Evolutionary conservation across 2,888 invertebrate genomes (phyloP).

Genomic region (Acleris cristana): DNA sequence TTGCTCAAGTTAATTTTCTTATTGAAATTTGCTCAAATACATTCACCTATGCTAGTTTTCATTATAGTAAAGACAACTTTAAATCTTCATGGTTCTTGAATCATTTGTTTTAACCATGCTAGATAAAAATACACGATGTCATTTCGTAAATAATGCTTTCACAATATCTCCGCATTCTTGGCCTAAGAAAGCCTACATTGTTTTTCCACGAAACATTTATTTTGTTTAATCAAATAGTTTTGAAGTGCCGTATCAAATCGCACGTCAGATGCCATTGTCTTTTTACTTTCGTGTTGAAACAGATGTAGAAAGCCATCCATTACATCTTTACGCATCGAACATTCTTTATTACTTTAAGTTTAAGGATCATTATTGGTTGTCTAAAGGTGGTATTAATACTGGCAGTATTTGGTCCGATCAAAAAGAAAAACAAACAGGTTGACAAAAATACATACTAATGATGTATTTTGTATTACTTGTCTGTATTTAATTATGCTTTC

Average conservation of each 20-base stretch:
- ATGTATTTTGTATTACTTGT: constrained; percentile 33
- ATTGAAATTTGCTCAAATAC: no score
- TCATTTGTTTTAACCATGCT: not conserved
- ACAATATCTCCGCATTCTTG: constrained; percentile 12
- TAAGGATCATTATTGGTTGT: constrained; percentile 15
- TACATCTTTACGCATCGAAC: not conserved
- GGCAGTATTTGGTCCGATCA: constrained; percentile 27
- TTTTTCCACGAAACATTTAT: constrained; percentile 40
- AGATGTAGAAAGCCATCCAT: constrained; percentile 25
- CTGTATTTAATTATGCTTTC: constrained; percentile 38
- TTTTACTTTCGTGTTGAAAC: constrained; percentile 37
- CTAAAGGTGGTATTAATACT: not conserved
- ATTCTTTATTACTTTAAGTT: not conserved
- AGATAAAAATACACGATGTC: not conserved
- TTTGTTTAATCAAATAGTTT: constrained; percentile 45
- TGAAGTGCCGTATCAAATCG: constrained; percentile 45
- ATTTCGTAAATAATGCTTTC: constrained; percentile 13
- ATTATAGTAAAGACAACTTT: not conserved
- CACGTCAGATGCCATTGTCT: constrained; percentile 40
- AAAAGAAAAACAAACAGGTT: constrained; percentile 32
- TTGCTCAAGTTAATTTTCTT: not conserved
- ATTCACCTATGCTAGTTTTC: not conserved
- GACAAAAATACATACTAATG: constrained; percentile 38
- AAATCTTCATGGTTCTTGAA: not conserved
- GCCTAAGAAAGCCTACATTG: constrained; percentile 19